Evolutionary conservation across 1,140 invertebrate genomes (phyloP).

Genomic region (Oppia nitens): DNA sequence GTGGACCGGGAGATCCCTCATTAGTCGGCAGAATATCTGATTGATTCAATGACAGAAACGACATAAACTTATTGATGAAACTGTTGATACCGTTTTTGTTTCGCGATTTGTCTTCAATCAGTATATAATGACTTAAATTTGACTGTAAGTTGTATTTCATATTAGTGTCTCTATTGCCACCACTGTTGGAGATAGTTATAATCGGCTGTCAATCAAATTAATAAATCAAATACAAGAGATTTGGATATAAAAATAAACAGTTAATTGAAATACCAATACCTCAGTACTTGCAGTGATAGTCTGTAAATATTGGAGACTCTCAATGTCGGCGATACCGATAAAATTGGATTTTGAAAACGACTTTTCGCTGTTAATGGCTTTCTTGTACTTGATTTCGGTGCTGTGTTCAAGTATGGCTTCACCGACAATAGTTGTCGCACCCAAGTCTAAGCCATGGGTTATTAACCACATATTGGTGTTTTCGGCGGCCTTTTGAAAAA

Average conservation of each 20-base stretch:
- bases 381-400: background rate
- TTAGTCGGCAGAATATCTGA: too few relatives aligned
- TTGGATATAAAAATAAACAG: too few relatives aligned
- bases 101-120: conserved; percentile 19
- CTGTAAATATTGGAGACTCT: background rate
- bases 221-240: too few relatives aligned
- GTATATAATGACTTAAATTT: conserved; percentile 21
- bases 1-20: too few relatives aligned
- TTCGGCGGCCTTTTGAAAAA: conserved; percentile 24
- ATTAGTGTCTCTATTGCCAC: too few relatives aligned
- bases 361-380: background rate
- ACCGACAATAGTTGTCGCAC: conserved; percentile 27
- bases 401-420: conserved; percentile 27
- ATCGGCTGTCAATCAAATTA: too few relatives aligned
- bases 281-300: conserved; percentile 18
- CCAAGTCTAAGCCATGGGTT: conserved; percentile 28
- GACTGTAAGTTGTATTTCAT: too few relatives aligned
- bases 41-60: conserved; percentile 13
- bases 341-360: background rate
- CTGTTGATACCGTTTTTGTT: conserved; percentile 21
- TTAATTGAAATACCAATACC: too few relatives aligned
- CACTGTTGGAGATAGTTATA: too few relatives aligned
- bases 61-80: conserved; percentile 18
- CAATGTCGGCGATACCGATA: background rate
- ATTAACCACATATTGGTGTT: conserved; percentile 32